phyloP scores from a whole-genome alignment of 2,888 invertebrate genomes.

The Azorinus chamasolen region DNA sequence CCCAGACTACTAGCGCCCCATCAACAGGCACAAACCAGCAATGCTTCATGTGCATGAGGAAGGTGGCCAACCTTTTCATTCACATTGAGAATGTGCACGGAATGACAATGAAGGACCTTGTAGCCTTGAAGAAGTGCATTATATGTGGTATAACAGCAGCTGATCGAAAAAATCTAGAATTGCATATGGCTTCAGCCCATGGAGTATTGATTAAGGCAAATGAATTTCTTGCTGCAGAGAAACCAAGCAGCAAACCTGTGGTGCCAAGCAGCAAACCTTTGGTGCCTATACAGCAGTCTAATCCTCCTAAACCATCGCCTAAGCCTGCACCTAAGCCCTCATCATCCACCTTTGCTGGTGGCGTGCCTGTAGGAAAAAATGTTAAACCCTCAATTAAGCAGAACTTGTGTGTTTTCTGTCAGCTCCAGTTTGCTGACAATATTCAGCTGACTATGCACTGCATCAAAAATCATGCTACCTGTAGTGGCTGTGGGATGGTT shows the following conservation, averaged over 20 bases:
- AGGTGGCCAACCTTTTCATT: constrained; percentile 65
- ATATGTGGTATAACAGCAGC: constrained; percentile 78
- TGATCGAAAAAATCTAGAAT: constrained; percentile 72
- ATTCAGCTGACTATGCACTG: constrained; percentile 82
- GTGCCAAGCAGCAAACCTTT: constrained; percentile 34
- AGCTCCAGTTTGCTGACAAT: constrained; percentile 79
- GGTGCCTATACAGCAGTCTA: too few relatives aligned
- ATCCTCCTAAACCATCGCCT: constrained; percentile 9
- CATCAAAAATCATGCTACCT: constrained; percentile 79
- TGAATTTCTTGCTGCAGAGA: constrained; percentile 30
- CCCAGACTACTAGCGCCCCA: constrained; percentile 6
- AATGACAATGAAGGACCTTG: constrained; percentile 68
- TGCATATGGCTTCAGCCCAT: constrained; percentile 78
- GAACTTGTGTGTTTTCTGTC: constrained; percentile 81
- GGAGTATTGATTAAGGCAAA: constrained; percentile 76
- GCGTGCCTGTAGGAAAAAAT: constrained; percentile 42
- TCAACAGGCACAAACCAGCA: constrained; percentile 37
- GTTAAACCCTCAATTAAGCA: neutral
- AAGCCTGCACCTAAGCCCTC: constrained; percentile 7
- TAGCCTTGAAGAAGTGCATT: constrained; percentile 75
- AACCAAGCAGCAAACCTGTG: constrained; percentile 20
- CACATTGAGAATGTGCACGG: constrained; percentile 69
- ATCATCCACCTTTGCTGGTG: constrained; percentile 23
- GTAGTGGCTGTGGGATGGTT: constrained; percentile 82
- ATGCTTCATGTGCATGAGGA: constrained; percentile 69